Conservation (phyloP, 2,888 invertebrate species). For the Philhelius pedissequus region DNA sequence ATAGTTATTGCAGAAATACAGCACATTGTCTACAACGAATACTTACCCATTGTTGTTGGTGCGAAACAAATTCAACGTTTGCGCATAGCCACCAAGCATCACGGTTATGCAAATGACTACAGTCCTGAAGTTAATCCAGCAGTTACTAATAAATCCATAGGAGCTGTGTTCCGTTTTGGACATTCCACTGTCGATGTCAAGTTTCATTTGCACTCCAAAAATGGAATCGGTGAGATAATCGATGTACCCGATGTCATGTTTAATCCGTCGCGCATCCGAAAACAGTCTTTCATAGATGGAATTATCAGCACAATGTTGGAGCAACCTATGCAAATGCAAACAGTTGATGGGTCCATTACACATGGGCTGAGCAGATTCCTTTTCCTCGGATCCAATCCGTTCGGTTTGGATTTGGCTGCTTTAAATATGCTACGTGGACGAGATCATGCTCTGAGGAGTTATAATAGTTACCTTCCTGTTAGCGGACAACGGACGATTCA, state of each 20-base stretch:
- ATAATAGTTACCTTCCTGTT: conserved; percentile 88
- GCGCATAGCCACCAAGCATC: conserved; percentile 80
- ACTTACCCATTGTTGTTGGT: conserved; percentile 87
- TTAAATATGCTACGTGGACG: conserved; percentile 89
- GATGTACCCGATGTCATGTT: conserved; percentile 86
- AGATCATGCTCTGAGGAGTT: conserved; percentile 87
- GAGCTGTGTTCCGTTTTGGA: conserved; percentile 92
- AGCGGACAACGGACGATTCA: conserved; percentile 83
- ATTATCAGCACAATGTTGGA: conserved; percentile 81
- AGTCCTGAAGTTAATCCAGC: conserved; percentile 86
- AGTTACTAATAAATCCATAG: conserved; percentile 88
- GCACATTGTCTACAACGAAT: conserved; percentile 89
- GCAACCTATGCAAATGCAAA: conserved; percentile 87
- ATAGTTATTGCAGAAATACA: conserved; percentile 88
- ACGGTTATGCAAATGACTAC: conserved; percentile 83
- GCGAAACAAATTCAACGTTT: conserved; percentile 83
- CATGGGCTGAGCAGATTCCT: conserved; percentile 88
- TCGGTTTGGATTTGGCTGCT: conserved; percentile 88
- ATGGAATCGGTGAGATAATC: conserved; percentile 80
- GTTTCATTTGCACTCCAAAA: conserved; percentile 75
- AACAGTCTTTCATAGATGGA: conserved; percentile 82
- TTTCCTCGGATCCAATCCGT: conserved; percentile 88
- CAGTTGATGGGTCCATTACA: conserved; percentile 84
- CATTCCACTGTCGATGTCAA: conserved; percentile 90
- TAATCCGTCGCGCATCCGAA: conserved; percentile 83